phyloP scores from a whole-genome alignment of 2,113 vertebrate genomes.

The Puffinus mauretanicus region DNA sequence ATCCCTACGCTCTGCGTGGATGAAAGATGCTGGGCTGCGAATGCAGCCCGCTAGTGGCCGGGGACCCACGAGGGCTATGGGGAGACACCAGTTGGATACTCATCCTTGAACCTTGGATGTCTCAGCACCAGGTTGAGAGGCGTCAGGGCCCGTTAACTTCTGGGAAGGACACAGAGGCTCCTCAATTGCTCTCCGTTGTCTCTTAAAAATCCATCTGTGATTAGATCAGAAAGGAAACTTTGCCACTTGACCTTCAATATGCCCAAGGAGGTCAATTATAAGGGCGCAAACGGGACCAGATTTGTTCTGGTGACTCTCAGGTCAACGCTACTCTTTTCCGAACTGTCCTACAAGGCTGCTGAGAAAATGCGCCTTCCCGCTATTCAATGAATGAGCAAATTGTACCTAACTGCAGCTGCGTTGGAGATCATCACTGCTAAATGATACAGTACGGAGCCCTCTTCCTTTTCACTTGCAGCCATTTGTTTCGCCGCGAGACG shows the following conservation, averaged over 20 bases:
- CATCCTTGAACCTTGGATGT: background rate
- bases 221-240: background rate
- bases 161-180: background rate
- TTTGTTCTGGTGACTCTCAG: background rate
- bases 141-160: slow-evolving; percentile 26
- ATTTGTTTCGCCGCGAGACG: background rate
- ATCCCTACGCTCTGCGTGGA: fast-evolving
- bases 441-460: background rate
- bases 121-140: background rate
- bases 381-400: background rate
- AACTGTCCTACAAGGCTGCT: background rate
- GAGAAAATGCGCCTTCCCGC: background rate
- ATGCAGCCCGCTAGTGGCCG: background rate
- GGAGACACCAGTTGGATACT: background rate
- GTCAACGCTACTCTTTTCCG: background rate
- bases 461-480: background rate
- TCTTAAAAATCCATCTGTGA: slow-evolving; percentile 27
- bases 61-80: background rate
- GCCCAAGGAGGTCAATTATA: background rate
- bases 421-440: background rate
- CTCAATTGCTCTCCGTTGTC: background rate
- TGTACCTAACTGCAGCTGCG: background rate
- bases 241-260: background rate
- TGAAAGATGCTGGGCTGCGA: background rate
- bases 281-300: background rate